Evolutionary conservation across 2,113 vertebrate species (phyloP).

Genomic region (cat (Felis catus)): DNA sequence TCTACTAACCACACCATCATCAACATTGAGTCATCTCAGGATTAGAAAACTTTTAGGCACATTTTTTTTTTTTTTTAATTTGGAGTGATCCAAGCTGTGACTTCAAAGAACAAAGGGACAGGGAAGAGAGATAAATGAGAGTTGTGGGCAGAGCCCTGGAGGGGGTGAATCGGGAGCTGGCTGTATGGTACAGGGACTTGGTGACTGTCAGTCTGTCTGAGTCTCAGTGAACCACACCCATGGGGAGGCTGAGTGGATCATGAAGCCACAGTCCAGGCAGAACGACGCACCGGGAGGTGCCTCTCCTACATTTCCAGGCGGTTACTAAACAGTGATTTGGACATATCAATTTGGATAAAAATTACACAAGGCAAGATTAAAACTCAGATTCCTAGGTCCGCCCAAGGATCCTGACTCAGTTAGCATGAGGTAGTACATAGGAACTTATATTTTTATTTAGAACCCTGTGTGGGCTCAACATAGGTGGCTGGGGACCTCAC

Average conservation of each 20-base stretch:
- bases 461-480: not conserved
- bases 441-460: not conserved
- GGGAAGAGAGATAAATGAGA: not conserved
- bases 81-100: not conserved
- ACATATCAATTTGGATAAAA: not conserved
- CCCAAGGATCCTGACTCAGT: not conserved
- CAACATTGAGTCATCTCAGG: not conserved
- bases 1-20: not conserved
- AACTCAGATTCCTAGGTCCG: not conserved
- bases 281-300: not conserved
- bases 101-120: constrained; percentile 37
- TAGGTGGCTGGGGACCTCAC: not conserved
- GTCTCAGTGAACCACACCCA: not conserved
- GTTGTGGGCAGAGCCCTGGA: not conserved
- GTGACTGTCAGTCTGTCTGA: not conserved
- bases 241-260: not conserved
- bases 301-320: not conserved
- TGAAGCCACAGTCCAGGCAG: not conserved
- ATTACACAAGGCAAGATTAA: not conserved
- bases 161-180: not conserved
- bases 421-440: not conserved
- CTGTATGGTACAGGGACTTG: fast-evolving
- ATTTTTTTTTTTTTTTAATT: not conserved
- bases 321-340: not conserved
- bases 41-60: not conserved